Percentiles rank a stretch among this genome's conserved stretches.
These are phyloP conservation scores for Psilopogon haemacephalus DNA, from an alignment of 2,113 vertebrate species.

Conservation along the genomic window DNA sequence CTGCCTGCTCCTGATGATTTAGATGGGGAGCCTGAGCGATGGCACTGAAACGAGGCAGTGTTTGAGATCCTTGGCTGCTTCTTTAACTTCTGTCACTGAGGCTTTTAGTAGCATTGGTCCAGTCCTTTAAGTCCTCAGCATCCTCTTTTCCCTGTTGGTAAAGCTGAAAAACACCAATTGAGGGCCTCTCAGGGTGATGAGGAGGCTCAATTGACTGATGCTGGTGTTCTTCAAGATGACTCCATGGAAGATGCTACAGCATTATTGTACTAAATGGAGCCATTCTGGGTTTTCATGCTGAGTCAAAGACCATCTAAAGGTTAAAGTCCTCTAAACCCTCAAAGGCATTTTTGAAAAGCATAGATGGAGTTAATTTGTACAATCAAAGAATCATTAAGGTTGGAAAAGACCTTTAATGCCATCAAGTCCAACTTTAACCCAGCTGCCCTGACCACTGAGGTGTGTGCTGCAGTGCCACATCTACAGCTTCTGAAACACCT, in stretches of 20 bases:
- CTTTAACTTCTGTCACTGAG: neutral
- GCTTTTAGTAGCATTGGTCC: neutral
- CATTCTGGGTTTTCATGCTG: neutral
- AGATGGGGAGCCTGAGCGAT: neutral
- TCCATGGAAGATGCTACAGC: conserved; percentile 1
- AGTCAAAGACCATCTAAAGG: conserved; percentile 17
- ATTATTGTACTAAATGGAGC: neutral
- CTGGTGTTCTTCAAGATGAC: neutral
- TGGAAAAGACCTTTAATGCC: no score
- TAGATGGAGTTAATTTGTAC: neutral
- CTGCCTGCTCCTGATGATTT: neutral
- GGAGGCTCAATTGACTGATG: neutral
- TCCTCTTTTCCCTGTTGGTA: conserved; percentile 11
- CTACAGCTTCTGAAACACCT: no score
- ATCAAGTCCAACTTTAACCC: no score
- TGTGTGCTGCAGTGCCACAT: no score
- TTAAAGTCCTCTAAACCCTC: conserved; percentile 6
- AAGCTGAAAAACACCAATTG: neutral
- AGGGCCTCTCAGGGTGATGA: neutral
- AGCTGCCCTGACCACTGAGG: no score
- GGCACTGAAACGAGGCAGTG: neutral
- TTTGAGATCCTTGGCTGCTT: neutral
- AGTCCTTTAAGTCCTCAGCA: neutral
- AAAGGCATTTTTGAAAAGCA: neutral
- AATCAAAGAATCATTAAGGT: no score